These are phyloP conservation scores for Drosophila kokeensis DNA, from an alignment of 2,888 invertebrate species.

Conservation along the genomic window DNA sequence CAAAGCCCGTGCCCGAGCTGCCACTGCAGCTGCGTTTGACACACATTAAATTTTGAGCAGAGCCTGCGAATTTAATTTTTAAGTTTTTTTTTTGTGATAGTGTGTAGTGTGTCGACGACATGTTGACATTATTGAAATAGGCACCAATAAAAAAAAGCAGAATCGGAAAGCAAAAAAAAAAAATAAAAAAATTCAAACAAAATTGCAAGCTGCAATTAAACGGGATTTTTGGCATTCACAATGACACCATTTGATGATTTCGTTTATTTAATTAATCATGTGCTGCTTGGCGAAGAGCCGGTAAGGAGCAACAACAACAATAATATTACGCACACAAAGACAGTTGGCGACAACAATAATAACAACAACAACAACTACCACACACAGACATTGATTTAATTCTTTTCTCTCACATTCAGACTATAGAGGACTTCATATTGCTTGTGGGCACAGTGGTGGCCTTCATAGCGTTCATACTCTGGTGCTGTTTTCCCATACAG, in stretches of 20 bases:
- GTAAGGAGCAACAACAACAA: conserved; percentile 83
- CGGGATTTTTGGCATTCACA: conserved; percentile 35
- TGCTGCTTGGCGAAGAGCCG: conserved; percentile 87
- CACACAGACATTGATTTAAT: conserved; percentile 23
- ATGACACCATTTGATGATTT: conserved; percentile 88
- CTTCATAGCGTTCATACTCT: conserved; percentile 88
- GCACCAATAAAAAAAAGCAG: conserved; percentile 5
- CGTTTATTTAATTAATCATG: conserved; percentile 87
- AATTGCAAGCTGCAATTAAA: conserved; percentile 39
- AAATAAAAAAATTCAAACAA: conserved; percentile 12
- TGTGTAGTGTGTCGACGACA: conserved; percentile 21
- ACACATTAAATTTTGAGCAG: conserved; percentile 17
- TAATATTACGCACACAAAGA: conserved; percentile 4
- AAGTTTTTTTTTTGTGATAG: conserved; percentile 43
- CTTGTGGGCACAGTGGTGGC: conserved; percentile 88
- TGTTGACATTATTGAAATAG: conserved; percentile 28
- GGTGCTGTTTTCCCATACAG: conserved; percentile 88
- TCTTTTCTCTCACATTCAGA: conserved; percentile 82
- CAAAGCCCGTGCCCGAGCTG: conserved; percentile 30
- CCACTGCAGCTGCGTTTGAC: conserved; percentile 44
- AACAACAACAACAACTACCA: not conserved
- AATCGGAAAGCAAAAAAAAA: not conserved
- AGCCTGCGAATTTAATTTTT: conserved; percentile 30
- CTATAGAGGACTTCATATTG: conserved; percentile 88
- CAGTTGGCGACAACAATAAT: not conserved